These are phyloP conservation scores for Plebejus anna DNA, from an alignment of 2,888 invertebrate species.

Conservation along the genomic window DNA sequence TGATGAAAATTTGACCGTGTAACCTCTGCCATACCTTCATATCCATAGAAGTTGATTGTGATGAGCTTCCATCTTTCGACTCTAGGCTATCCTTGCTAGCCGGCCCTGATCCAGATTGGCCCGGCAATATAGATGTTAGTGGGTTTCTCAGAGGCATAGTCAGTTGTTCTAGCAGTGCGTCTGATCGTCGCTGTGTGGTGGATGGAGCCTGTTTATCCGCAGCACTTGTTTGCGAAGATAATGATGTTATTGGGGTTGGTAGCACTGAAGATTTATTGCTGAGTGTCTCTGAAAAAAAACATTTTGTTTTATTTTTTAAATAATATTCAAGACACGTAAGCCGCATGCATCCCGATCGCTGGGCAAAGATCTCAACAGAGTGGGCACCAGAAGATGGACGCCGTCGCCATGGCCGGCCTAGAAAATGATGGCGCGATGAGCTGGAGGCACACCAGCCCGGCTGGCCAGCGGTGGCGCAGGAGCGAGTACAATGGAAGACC, in stretches of 20 bases:
- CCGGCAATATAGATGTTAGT: constrained; percentile 49
- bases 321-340: too few species aligned
- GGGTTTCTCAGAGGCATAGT: constrained; percentile 66
- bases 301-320: not conserved
- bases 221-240: constrained; percentile 59
- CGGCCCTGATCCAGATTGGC: constrained; percentile 49
- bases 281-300: constrained; percentile 53
- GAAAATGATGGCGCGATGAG: too few species aligned
- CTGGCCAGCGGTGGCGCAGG: too few species aligned
- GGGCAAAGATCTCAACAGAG: too few species aligned
- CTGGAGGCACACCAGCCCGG: too few species aligned
- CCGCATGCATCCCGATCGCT: too few species aligned
- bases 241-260: constrained; percentile 63
- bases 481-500: too few species aligned
- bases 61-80: constrained; percentile 56
- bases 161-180: constrained; percentile 68
- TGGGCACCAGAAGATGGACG: too few species aligned
- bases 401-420: too few species aligned
- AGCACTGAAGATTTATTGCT: constrained; percentile 66
- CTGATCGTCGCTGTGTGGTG: constrained; percentile 67
- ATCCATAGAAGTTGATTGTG: constrained; percentile 60
- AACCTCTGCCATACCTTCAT: too few species aligned
- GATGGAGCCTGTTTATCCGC: constrained; percentile 65
- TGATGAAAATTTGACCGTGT: too few species aligned
- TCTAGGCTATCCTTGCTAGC: constrained; percentile 66